Base-by-base conservation (phyloP, 2,797 vertebrate species). In the Cirrhinus molitorella region DNA sequence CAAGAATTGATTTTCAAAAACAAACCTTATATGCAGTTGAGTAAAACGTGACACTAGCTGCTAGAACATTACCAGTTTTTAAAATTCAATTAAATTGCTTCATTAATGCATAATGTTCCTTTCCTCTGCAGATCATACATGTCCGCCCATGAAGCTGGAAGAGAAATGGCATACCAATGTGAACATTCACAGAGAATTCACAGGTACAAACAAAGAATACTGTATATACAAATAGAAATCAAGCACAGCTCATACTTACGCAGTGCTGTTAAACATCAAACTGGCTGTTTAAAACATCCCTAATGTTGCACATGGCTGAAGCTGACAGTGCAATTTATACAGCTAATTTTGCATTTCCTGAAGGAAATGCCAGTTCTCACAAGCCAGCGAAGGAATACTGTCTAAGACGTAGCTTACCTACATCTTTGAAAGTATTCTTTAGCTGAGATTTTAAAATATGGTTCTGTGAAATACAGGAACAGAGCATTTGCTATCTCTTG, bases 71-170 rank as follows among this genome's bases (percentile, higher is more conserved):
- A 45, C 5, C 4, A 21, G n/a, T 45, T 23, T 45, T 10, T 16
- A 10, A 12, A 19, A 66, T 19, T 66, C 28, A 37, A 34, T 66
- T 57, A 7, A 53, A 0, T 65, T 31, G 5, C 59, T 65, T 78
- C 12, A 65, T 51, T 79, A 55, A 40, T 28, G 0, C 49, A 61
- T 67, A 40, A 5, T 67, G 28, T 40, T 72, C 0, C 81, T 63
- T 87, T 91, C 84, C 85, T 75, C 88, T 90, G 53, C 87, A 98
- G 96, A 95, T 92, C 89, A 92, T 28, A 83, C 90, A 10, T 99
- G 98, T 89, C 96, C 97, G 78, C 49, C 89, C 66, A 88, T 99
- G 90, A 96, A 89, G 87, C 90, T 93, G 53, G 93, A 95, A 73
- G 93, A 92, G 21, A 88, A 31, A 88, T 94, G 91, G 72, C 94